Conservation (phyloP, 2,113 vertebrate species). For the Neogobius melanostomus region DNA sequence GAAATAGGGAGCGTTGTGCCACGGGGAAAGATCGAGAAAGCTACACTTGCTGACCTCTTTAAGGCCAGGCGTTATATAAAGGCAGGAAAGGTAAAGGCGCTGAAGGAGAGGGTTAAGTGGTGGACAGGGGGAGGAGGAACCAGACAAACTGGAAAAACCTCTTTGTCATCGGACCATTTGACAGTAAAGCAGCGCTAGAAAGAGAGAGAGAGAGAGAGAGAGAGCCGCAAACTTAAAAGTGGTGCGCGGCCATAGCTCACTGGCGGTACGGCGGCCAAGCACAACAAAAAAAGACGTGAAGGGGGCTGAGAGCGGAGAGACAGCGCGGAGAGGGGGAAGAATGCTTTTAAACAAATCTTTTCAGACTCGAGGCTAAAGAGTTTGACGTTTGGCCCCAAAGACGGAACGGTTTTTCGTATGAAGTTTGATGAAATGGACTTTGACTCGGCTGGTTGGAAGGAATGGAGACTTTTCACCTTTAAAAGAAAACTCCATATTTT, state of each 20-base stretch:
- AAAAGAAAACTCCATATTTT: not conserved
- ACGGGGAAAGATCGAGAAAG: too few relatives aligned
- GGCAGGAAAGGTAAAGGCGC: conserved; percentile 28
- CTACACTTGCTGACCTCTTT: not conserved
- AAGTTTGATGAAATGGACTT: not conserved
- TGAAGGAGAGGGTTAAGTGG: conserved; percentile 13
- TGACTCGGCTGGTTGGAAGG: not conserved
- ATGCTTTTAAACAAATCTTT: conserved; percentile 63
- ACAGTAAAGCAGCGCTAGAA: conserved; percentile 25
- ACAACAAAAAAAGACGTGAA: conserved; percentile 10
- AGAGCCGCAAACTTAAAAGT: not conserved
- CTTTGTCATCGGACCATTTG: conserved; percentile 51
- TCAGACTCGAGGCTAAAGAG: conserved; percentile 67
- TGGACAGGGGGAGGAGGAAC: conserved; percentile 12
- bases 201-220: not conserved
- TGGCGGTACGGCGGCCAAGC: conserved; percentile 16
- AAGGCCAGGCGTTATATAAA: conserved; percentile 9
- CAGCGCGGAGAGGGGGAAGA: conserved; percentile 4
- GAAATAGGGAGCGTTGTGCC: too few relatives aligned
- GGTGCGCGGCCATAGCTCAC: conserved; percentile 7
- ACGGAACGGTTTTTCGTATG: not conserved
- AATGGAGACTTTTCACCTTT: not conserved
- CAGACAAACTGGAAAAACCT: conserved; percentile 37
- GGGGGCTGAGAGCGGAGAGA: conserved; percentile 7
- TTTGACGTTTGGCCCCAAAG: not conserved